phyloP scores from a whole-genome alignment of 2,888 invertebrate genomes.

The Sipha maydis region DNA sequence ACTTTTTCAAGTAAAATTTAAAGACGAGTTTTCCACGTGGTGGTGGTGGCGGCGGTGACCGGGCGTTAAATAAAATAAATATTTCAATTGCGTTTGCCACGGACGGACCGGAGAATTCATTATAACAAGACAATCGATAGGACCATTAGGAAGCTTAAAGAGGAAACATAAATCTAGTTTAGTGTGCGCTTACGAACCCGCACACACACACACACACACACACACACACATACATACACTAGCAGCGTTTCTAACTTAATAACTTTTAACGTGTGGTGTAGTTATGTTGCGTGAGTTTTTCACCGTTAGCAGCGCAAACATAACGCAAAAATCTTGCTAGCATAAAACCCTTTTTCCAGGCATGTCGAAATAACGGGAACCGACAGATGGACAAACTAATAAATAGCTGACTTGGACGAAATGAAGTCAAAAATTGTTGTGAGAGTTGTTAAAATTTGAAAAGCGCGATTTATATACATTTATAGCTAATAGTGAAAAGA shows the following conservation, averaged over 20 bases:
- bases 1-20: no score
- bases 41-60: no score
- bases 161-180: constrained; percentile 38
- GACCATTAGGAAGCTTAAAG: constrained; percentile 33
- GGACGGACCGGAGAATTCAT: constrained; percentile 38
- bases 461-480: no score
- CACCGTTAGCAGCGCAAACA: constrained; percentile 10
- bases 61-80: no score
- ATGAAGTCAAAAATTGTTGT: neutral
- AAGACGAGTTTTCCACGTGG: no score
- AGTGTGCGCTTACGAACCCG: neutral
- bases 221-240: no score
- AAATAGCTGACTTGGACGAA: neutral
- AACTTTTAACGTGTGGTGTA: constrained; percentile 20
- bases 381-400: neutral
- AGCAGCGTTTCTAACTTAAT: neutral
- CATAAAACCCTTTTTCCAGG: neutral
- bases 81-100: no score
- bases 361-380: no score
- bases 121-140: constrained; percentile 38
- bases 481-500: no score
- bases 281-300: neutral
- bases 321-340: neutral
- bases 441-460: neutral
- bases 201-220: no score